phyloP scores from a whole-genome alignment of 2,113 vertebrate genomes.

The Bolborhynchus lineola region DNA sequence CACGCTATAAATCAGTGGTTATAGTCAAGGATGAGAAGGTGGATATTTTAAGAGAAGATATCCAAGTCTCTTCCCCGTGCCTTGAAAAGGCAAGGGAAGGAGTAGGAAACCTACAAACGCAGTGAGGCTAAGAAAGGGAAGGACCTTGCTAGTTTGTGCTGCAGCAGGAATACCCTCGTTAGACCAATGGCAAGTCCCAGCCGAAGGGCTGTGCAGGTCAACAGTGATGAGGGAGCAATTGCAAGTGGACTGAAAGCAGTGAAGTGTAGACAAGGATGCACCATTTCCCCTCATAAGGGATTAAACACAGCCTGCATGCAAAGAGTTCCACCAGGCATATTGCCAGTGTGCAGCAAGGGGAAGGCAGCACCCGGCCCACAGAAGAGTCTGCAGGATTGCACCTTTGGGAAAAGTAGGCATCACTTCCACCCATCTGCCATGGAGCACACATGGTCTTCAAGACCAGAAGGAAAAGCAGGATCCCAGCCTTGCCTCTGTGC shows the following conservation, averaged over 20 bases:
- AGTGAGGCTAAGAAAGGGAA: background rate
- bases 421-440: background rate
- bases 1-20: background rate
- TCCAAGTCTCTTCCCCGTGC: background rate
- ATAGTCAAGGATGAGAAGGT: background rate
- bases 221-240: background rate
- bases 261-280: background rate
- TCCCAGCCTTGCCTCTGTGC: fast-evolving
- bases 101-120: background rate
- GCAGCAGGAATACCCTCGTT: background rate
- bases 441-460: background rate
- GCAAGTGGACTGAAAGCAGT: background rate
- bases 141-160: background rate
- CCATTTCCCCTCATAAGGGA: background rate
- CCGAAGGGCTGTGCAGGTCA: background rate
- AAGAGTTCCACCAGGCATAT: background rate
- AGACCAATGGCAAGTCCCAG: fast-evolving
- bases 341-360: background rate
- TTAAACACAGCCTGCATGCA: fast-evolving
- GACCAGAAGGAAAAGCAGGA: background rate
- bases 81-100: background rate
- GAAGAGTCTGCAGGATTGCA: background rate
- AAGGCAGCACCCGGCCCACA: background rate
- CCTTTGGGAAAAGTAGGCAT: background rate
- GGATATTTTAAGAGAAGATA: background rate